These are phyloP conservation scores for Tetragnatha versicolor DNA, from an alignment of 1,140 invertebrate species.

Conservation along the genomic window DNA sequence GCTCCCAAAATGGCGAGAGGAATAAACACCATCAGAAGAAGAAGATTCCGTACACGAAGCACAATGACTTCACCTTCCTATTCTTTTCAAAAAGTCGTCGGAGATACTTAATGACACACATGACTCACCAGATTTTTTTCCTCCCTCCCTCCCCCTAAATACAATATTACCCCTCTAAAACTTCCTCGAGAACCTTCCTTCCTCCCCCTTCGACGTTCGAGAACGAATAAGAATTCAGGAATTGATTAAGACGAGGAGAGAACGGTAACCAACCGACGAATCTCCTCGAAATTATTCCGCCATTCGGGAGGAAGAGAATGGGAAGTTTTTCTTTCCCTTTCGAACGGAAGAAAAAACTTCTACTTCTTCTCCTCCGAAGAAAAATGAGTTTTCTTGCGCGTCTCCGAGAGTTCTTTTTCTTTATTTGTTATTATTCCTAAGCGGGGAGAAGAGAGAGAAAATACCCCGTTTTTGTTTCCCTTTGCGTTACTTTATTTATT, in stretches of 20 bases:
- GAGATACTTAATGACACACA: background rate
- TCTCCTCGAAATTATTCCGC: slow-evolving; percentile 47
- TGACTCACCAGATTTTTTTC: background rate
- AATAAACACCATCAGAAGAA: no score
- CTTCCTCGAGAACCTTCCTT: background rate
- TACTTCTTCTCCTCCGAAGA: slow-evolving; percentile 8
- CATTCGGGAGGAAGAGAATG: slow-evolving; percentile 26
- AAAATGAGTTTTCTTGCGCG: slow-evolving; percentile 28
- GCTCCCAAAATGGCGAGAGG: no score
- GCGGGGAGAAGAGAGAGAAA: background rate
- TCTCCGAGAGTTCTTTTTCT: background rate
- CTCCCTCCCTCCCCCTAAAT: background rate
- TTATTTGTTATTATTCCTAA: background rate
- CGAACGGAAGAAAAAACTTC: slow-evolving; percentile 19
- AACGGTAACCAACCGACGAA: slow-evolving; percentile 45
- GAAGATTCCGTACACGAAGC: no score
- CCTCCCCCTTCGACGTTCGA: background rate
- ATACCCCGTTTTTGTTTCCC: background rate
- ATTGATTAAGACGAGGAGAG: slow-evolving; percentile 44
- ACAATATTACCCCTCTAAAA: background rate
- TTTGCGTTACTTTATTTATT: background rate
- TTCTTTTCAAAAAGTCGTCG: no score
- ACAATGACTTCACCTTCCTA: no score
- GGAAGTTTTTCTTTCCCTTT: slow-evolving; percentile 10
- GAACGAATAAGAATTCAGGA: slow-evolving; percentile 34